phyloP scores from a whole-genome alignment of 2,797 vertebrate genomes.

The Scarus forsteni region DNA sequence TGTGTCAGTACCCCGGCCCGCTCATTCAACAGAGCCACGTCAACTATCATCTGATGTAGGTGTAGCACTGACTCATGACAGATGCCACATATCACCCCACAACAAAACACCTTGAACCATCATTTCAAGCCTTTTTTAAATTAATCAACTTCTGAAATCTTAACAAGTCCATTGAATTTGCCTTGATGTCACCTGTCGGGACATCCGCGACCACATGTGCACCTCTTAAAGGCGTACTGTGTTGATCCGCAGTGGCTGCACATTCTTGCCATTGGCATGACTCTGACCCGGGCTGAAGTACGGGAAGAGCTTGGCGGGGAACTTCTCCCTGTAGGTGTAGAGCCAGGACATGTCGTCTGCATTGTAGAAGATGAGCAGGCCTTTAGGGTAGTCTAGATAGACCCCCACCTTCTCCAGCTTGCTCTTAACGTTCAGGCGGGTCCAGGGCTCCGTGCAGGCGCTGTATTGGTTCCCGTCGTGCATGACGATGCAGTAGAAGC shows the following conservation, averaged over 20 bases:
- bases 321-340: conserved; percentile 96
- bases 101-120: neutral
- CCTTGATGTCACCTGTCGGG: conserved; percentile 23
- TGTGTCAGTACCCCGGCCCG: neutral
- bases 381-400: conserved; percentile 95
- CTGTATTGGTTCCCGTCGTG: conserved; percentile 99
- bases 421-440: conserved; percentile 95
- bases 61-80: neutral
- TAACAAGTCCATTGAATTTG: conserved; percentile 28
- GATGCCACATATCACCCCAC: neutral
- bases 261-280: conserved; percentile 97
- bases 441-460: conserved; percentile 98
- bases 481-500: conserved; percentile 99
- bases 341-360: conserved; percentile 99
- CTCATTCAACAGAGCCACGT: neutral
- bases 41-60: neutral
- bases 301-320: conserved; percentile 92
- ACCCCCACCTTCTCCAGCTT: conserved; percentile 98
- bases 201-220: neutral
- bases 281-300: conserved; percentile 99
- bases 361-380: conserved; percentile 98
- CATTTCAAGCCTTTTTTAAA: conserved; percentile 37
- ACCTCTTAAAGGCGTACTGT: conserved; percentile 91
- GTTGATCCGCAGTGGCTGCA: conserved; percentile 96
- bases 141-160: conserved; percentile 45